Evolutionary conservation across 2,797 vertebrate species (phyloP), one percentile per base, ranked within the genome.

Genomic region (Smutsia temminckii): DNA sequence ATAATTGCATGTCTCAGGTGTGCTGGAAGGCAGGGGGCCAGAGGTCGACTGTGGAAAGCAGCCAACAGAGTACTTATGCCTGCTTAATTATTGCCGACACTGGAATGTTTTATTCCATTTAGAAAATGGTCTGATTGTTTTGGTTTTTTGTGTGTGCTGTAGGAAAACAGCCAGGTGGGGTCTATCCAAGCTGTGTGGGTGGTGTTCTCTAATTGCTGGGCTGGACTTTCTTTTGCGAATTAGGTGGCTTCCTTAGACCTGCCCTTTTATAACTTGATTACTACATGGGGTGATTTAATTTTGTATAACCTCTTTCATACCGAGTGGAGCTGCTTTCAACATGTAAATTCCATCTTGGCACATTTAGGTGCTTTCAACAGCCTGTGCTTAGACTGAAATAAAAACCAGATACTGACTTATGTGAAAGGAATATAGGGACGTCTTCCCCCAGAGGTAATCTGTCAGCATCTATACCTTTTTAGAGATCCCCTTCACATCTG

Each of bases 291-390:
- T 95, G 97, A 96, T 97, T 94, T 97, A 96, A 71, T 97, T 98
- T 96, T 97, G 98, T 98, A 98, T 74, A 97, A 99, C 98, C 98
- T 98, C 98, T 96, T 98, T 98, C 98, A 97, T 98, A 98, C 98
- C 97, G 98, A 98, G 98, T 85, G 89, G 94, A 95, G 8, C 96
- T 97, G 97, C 98, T 98, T 98, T 98, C 98, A 98, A 98, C 99
- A 97, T n/a, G 69, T 95, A 69, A 78, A 20, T 85, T 87, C 91
- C 49, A n/a, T 77, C 91, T 91, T 94, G 95, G 96, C 93, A 89
- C 88, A 69, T 34, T 7, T 27, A 8, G 64, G 85, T 20, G 37
- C 96, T 97, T 96, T 95, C 85, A 86, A 95, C 94, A 97, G 94
- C 57, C 69, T 59, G 55, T 1, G 9, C 42, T 86, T 77, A 78